Evolutionary conservation across 2,113 vertebrate species (phyloP).

Genomic region (Ariopsis seemanni): DNA sequence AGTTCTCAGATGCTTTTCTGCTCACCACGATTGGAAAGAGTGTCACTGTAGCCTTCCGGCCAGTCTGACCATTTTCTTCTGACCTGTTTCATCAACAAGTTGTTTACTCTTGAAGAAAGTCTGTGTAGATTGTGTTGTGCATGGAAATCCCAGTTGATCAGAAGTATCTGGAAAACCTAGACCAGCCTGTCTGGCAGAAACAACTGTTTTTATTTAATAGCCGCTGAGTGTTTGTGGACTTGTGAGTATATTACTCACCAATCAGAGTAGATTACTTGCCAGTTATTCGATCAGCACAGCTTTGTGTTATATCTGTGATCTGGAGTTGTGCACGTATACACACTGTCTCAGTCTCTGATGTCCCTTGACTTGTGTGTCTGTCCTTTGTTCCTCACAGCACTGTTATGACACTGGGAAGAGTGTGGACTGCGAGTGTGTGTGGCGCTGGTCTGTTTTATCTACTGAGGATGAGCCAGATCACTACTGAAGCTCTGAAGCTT

Average conservation of each 20-base stretch:
- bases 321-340: background rate
- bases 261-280: background rate
- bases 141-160: background rate
- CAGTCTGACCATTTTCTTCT: background rate
- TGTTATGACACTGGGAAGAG: background rate
- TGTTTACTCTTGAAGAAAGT: background rate
- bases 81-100: background rate
- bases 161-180: background rate
- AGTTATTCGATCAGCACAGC: background rate
- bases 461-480: background rate
- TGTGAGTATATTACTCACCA: background rate
- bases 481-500: background rate
- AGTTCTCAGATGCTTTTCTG: background rate
- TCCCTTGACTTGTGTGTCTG: background rate
- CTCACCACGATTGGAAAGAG: background rate
- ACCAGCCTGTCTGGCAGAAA: background rate
- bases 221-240: background rate
- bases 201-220: background rate
- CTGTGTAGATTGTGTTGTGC: background rate
- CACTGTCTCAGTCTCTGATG: background rate
- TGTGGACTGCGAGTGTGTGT: background rate
- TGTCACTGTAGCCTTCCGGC: background rate
- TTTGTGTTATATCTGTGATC: conserved; percentile 2
- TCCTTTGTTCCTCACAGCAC: background rate
- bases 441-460: background rate